Evolutionary conservation across 2,797 vertebrate genomes (phyloP).

Genomic region (Rhinogobio ventralis): DNA sequence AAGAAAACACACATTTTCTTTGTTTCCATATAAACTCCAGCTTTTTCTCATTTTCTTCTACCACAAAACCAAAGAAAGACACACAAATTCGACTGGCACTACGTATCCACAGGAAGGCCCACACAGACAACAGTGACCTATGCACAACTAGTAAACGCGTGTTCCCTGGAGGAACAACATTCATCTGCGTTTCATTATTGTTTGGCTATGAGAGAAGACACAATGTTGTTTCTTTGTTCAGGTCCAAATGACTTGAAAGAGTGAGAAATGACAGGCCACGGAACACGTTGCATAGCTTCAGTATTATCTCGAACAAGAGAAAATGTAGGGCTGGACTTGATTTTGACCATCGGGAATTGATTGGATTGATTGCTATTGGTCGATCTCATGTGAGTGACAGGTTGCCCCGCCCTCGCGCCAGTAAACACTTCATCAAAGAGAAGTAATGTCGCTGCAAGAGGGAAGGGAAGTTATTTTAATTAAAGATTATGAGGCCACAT

Average conservation of each 20-base stretch:
- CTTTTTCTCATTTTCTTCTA: conserved; percentile 37
- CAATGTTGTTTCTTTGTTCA: background rate
- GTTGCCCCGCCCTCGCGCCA: background rate
- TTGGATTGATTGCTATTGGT: background rate
- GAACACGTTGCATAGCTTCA: background rate
- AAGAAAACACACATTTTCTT: too few relatives aligned
- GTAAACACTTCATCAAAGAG: too few relatives aligned
- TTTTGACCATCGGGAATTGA: background rate
- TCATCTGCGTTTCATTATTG: conserved; percentile 54
- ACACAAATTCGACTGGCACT: conserved; percentile 57
- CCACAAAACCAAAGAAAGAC: conserved; percentile 54
- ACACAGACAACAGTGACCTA: conserved; percentile 57
- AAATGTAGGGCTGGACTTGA: background rate
- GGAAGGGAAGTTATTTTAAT: too few relatives aligned
- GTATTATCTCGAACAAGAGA: background rate
- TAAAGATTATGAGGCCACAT: too few relatives aligned
- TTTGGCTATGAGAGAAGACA: conserved; percentile 38
- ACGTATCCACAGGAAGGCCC: conserved; percentile 60
- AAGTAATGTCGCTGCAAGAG: too few relatives aligned
- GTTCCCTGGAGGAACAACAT: conserved; percentile 36
- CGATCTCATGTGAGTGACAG: background rate
- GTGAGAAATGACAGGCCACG: background rate
- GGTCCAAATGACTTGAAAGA: background rate
- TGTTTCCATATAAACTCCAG: background rate
- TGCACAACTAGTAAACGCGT: conserved; percentile 57